A percentile compares a stretch with the other conserved stretches of the same genome.
These are phyloP conservation scores for Hylyphantes graminicola DNA, from an alignment of 1,140 invertebrate species.

Conservation along the genomic window DNA sequence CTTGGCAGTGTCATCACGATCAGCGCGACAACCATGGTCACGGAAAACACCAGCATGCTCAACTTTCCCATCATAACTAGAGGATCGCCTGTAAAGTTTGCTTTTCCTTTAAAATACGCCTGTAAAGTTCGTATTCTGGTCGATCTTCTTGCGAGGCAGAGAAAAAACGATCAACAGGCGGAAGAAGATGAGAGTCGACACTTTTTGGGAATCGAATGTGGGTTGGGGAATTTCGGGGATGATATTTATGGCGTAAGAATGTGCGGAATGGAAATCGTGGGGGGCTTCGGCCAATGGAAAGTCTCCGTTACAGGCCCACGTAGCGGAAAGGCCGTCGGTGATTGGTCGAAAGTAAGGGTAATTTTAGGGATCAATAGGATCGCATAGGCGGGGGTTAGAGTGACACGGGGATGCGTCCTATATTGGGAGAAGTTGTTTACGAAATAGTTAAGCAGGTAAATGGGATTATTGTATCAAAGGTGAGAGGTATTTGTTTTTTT, in stretches of 20 bases:
- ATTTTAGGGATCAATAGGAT: slow-evolving; percentile 37
- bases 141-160: neutral
- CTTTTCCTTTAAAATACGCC: neutral
- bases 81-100: slow-evolving; percentile 18
- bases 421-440: too few relatives aligned
- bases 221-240: neutral
- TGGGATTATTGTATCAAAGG: neutral
- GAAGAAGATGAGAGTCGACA: neutral
- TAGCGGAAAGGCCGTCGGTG: neutral
- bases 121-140: neutral
- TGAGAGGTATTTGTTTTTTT: neutral
- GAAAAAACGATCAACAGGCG: too few relatives aligned
- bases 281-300: slow-evolving; percentile 35
- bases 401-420: neutral
- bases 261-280: neutral
- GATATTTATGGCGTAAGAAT: neutral
- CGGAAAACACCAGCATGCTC: slow-evolving; percentile 9
- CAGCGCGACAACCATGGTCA: slow-evolving; percentile 5
- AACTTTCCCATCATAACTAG: slow-evolving; percentile 20
- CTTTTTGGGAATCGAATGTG: neutral
- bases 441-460: neutral
- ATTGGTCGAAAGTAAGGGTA: slow-evolving; percentile 54
- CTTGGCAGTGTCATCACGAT: slow-evolving; percentile 20
- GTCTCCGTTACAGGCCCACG: slow-evolving; percentile 20
- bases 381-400: slow-evolving; percentile 4